phyloP scores from a whole-genome alignment of 2,113 vertebrate genomes.

The Urocynchramus pylzowi region DNA sequence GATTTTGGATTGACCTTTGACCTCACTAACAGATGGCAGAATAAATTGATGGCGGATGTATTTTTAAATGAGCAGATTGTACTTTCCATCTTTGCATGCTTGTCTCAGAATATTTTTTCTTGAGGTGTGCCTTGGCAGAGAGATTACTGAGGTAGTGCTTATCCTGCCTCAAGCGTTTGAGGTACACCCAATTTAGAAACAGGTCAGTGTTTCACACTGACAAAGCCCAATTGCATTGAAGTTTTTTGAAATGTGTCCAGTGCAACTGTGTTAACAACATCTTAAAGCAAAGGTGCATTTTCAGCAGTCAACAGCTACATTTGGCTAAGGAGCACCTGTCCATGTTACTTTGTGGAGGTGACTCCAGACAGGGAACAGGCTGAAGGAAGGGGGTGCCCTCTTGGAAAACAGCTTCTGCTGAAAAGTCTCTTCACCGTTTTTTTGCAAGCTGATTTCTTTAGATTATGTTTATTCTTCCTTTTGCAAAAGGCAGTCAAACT shows the following conservation, averaged over 20 bases:
- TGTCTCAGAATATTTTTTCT: background rate
- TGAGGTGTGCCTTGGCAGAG: background rate
- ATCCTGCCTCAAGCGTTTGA: background rate
- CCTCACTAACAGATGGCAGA: background rate
- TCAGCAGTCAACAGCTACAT: background rate
- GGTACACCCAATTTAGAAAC: background rate
- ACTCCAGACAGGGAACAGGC: too few species aligned
- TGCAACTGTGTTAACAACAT: background rate
- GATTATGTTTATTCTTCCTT: background rate
- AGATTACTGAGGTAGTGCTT: background rate
- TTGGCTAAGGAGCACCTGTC: background rate
- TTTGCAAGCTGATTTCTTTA: background rate
- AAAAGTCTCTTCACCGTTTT: background rate
- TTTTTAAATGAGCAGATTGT: background rate
- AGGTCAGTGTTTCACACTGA: background rate
- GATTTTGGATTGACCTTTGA: background rate
- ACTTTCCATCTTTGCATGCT: background rate
- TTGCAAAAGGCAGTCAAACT: background rate
- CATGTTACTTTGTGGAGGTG: background rate
- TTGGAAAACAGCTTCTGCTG: background rate
- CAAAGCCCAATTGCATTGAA: fast-evolving
- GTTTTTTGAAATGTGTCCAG: background rate
- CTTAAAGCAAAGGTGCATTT: background rate
- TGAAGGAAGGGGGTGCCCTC: background rate
- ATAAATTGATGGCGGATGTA: background rate